These are phyloP conservation scores for Sisyra nigra DNA, from an alignment of 2,888 invertebrate species.

Conservation along the genomic window DNA sequence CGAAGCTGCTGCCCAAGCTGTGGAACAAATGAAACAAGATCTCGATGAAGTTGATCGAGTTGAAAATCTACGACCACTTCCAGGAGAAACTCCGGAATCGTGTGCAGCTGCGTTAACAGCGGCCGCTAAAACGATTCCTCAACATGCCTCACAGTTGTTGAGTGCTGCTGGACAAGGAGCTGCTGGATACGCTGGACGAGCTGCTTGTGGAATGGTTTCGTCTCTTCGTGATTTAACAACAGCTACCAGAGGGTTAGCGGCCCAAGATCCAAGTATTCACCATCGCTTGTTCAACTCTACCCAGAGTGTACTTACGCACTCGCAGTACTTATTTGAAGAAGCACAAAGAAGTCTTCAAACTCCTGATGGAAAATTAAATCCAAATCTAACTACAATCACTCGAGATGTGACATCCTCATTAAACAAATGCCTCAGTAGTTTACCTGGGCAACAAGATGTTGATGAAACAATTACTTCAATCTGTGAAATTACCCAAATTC, in stretches of 20 bases:
- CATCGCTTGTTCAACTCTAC: slow-evolving; percentile 47
- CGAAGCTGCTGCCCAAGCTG: slow-evolving; percentile 71
- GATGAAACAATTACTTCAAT: slow-evolving; percentile 76
- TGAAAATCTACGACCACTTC: slow-evolving; percentile 63
- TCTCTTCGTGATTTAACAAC: slow-evolving; percentile 56
- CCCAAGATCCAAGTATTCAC: slow-evolving; percentile 38
- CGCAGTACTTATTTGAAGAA: slow-evolving; percentile 63
- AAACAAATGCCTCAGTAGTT: slow-evolving; percentile 59
- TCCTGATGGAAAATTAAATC: slow-evolving; percentile 39
- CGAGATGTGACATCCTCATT: slow-evolving; percentile 46
- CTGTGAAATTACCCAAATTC: slow-evolving; percentile 53
- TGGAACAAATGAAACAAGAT: slow-evolving; percentile 64
- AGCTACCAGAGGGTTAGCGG: slow-evolving; percentile 53
- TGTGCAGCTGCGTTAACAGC: slow-evolving; percentile 37
- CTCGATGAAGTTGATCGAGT: slow-evolving; percentile 65
- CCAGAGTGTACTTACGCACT: slow-evolving; percentile 64
- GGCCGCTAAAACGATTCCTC: slow-evolving; percentile 61
- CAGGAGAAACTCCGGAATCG: slow-evolving; percentile 59
- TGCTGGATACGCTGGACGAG: slow-evolving; percentile 62
- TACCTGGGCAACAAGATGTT: slow-evolving; percentile 90
- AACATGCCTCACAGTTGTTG: slow-evolving; percentile 69
- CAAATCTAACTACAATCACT: slow-evolving; percentile 54
- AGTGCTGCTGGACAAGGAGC: slow-evolving; percentile 74
- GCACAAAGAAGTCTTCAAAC: slow-evolving; percentile 58
- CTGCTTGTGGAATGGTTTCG: slow-evolving; percentile 66